These are phyloP conservation scores for Thelaira solivaga DNA, from an alignment of 2,888 invertebrate genomes.

Conservation along the genomic window DNA sequence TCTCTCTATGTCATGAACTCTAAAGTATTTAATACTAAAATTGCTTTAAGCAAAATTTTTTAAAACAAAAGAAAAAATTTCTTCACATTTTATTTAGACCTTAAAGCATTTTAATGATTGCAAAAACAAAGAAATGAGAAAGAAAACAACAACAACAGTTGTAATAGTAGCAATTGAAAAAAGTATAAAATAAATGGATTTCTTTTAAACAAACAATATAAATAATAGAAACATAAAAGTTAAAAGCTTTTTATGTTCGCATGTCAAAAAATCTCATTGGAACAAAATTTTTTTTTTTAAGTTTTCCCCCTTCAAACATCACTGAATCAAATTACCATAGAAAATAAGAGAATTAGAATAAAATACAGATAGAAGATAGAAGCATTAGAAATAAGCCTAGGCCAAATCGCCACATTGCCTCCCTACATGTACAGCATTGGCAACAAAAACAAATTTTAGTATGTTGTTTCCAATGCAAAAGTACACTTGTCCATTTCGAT, in stretches of 20 bases:
- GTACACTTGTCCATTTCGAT: too few relatives aligned
- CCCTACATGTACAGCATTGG: too few relatives aligned
- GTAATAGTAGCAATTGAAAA: too few relatives aligned
- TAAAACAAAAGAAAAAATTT: not conserved
- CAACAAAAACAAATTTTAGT: too few relatives aligned
- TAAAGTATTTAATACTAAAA: slow-evolving; percentile 11
- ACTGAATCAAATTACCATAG: too few relatives aligned
- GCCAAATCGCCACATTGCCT: too few relatives aligned
- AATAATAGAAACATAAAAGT: slow-evolving; percentile 7
- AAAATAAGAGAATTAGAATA: too few relatives aligned
- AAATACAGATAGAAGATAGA: too few relatives aligned
- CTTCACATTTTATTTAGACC: not conserved
- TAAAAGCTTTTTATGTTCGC: slow-evolving; percentile 32
- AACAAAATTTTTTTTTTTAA: not conserved
- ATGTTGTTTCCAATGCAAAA: too few relatives aligned
- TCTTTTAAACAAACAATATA: not conserved
- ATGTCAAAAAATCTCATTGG: slow-evolving; percentile 12
- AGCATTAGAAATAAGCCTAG: too few relatives aligned
- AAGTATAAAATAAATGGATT: not conserved
- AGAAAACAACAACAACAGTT: not conserved
- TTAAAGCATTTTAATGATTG: slow-evolving; percentile 15
- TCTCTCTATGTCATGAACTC: not conserved
- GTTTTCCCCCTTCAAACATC: not conserved
- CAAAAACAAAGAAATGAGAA: not conserved
- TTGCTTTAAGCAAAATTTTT: slow-evolving; percentile 7